phyloP scores from a whole-genome alignment of 2,888 invertebrate genomes.

The Achlya flavicornis region DNA sequence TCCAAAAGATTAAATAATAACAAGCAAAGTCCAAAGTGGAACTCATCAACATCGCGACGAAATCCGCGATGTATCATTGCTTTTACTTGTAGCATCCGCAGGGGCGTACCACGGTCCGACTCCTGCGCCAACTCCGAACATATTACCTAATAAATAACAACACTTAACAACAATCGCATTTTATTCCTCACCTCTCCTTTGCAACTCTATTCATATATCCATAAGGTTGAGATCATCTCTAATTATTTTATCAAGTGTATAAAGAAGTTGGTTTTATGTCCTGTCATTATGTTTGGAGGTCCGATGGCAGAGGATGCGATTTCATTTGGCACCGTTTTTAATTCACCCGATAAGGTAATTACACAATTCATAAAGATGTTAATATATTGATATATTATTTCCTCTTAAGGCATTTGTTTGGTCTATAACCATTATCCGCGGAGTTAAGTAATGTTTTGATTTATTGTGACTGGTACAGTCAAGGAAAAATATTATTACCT shows the following conservation, averaged over 20 bases:
- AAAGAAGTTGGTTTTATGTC: constrained; percentile 50
- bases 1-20: not conserved
- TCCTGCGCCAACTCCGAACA: constrained; percentile 50
- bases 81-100: constrained; percentile 75
- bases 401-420: not conserved
- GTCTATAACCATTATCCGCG: not conserved
- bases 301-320: constrained; percentile 64
- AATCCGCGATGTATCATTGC: constrained; percentile 76
- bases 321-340: constrained; percentile 63
- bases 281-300: constrained; percentile 73
- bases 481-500: not conserved
- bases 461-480: not conserved
- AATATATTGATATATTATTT: constrained; percentile 15
- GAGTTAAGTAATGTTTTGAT: not conserved
- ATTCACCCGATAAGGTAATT: constrained; percentile 41
- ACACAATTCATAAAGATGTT: constrained; percentile 17
- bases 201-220: not conserved
- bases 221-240: not conserved
- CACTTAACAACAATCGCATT: constrained; percentile 27
- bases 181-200: constrained; percentile 3
- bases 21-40: constrained; percentile 39
- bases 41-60: constrained; percentile 55
- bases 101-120: constrained; percentile 64
- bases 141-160: constrained; percentile 65
- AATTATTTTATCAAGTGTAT: constrained; percentile 10